phyloP scores from a whole-genome alignment of 2,888 invertebrate species.

The Bimastos eiseni region DNA sequence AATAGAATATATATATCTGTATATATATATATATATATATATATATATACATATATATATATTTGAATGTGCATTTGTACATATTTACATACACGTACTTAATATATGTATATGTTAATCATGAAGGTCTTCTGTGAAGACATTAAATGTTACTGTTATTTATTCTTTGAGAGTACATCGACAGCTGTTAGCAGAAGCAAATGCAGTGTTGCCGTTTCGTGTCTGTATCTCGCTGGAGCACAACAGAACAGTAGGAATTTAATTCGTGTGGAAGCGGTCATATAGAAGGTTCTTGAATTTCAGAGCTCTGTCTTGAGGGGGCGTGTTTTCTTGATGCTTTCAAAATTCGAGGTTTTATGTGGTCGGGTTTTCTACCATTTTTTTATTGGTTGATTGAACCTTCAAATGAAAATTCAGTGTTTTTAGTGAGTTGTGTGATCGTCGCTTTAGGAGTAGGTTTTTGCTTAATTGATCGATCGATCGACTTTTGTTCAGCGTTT shows the following conservation, averaged over 20 bases:
- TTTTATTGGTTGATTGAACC: background rate
- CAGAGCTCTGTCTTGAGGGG: background rate
- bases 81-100: background rate
- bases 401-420: background rate
- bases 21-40: no score
- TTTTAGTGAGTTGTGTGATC: background rate
- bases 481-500: background rate
- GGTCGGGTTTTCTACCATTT: background rate
- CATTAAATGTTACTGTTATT: background rate
- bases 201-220: background rate
- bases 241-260: background rate
- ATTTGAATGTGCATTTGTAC: background rate
- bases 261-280: background rate
- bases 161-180: background rate
- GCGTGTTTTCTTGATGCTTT: background rate
- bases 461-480: background rate
- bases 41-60: background rate
- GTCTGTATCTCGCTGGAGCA: background rate
- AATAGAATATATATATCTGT: no score
- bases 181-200: background rate
- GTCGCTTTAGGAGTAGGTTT: background rate
- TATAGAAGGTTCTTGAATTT: background rate
- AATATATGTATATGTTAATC: background rate
- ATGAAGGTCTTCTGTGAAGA: background rate
- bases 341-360: background rate